Conservation (phyloP, 2,797 vertebrate genomes). For the Clarias laeviceps region DNA sequence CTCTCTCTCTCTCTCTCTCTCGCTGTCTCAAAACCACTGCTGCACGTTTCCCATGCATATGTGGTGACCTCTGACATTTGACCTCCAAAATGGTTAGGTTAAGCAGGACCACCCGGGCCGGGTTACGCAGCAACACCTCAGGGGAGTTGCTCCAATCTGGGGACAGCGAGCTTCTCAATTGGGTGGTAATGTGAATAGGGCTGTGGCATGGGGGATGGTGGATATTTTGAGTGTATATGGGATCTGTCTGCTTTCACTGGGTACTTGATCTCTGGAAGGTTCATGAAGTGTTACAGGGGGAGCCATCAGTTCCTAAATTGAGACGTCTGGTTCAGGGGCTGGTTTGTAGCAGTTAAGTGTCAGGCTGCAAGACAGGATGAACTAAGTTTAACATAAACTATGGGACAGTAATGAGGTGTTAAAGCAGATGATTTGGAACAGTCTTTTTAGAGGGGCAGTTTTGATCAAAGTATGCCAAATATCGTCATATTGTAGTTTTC, state of each 20-base stretch:
- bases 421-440: conserved; percentile 11
- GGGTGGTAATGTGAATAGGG: conserved; percentile 31
- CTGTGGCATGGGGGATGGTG: conserved; percentile 23
- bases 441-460: neutral
- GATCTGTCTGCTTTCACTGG: conserved; percentile 48
- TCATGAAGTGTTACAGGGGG: conserved; percentile 45
- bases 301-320: conserved; percentile 41
- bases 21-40: conserved; percentile 8
- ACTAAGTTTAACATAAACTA: conserved; percentile 16
- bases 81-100: conserved; percentile 51
- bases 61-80: conserved; percentile 46
- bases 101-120: conserved; percentile 56
- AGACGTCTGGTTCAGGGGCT: conserved; percentile 43
- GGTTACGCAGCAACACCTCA: conserved; percentile 37
- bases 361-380: conserved; percentile 22
- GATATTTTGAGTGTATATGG: conserved; percentile 34
- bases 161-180: conserved; percentile 33
- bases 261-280: conserved; percentile 44
- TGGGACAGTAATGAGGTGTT: conserved; percentile 29
- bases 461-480: neutral
- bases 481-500: neutral
- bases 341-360: conserved; percentile 25
- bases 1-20: too few relatives aligned
- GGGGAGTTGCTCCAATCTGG: conserved; percentile 39
- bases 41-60: conserved; percentile 55